Conservation (phyloP, 2,888 invertebrate genomes). For the Furcula furcula region DNA sequence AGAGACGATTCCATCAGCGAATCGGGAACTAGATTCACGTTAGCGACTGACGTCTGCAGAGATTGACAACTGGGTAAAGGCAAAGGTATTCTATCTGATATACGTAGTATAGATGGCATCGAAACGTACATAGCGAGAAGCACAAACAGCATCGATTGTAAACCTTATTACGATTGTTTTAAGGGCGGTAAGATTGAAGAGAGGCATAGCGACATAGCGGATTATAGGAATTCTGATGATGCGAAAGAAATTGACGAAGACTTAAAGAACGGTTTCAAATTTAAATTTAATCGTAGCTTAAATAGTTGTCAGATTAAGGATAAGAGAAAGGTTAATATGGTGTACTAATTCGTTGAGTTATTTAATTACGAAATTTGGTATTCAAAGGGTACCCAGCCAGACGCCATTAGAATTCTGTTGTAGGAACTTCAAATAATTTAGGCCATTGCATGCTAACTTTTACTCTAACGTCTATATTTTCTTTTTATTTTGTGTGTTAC, state of each 20-base stretch:
- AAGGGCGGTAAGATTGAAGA: slow-evolving; percentile 53
- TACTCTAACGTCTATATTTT: no score
- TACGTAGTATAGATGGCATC: slow-evolving; percentile 52
- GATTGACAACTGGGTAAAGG: slow-evolving; percentile 71
- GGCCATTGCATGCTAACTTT: no score
- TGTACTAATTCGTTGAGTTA: neutral
- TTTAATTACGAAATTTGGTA: no score
- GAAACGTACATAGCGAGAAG: slow-evolving; percentile 61
- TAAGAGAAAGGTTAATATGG: slow-evolving; percentile 55
- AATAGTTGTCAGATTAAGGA: slow-evolving; percentile 67
- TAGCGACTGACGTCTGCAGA: slow-evolving; percentile 60
- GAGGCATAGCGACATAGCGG: slow-evolving; percentile 62
- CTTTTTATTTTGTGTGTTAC: no score
- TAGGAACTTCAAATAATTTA: no score
- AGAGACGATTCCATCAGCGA: slow-evolving; percentile 71
- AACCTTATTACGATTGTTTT: slow-evolving; percentile 74
- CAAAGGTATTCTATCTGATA: slow-evolving; percentile 41
- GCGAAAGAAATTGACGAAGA: slow-evolving; percentile 50
- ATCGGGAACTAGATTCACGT: slow-evolving; percentile 63
- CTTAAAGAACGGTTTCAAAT: slow-evolving; percentile 57
- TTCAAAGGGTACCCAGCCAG: no score
- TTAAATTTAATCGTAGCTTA: slow-evolving; percentile 71
- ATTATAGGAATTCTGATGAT: slow-evolving; percentile 55
- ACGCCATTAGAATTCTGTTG: no score
- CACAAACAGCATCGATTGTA: slow-evolving; percentile 70